Percentiles rank a stretch among this genome's conserved stretches.
These are phyloP conservation scores for Drosophila robusta DNA, from an alignment of 2,888 invertebrate genomes.

Conservation along the genomic window DNA sequence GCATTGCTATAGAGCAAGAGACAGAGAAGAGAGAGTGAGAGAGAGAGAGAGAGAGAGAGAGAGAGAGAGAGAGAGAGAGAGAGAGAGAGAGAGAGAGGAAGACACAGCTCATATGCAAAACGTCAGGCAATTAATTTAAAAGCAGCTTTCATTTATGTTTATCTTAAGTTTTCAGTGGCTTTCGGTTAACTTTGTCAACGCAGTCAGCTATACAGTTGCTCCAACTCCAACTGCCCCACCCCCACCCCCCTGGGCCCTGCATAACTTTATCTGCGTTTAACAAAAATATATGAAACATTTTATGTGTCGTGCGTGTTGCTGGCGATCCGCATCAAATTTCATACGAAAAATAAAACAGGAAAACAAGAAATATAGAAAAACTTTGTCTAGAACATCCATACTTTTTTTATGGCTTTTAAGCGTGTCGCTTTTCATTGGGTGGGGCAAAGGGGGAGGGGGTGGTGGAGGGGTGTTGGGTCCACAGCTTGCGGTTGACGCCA, in stretches of 20 bases:
- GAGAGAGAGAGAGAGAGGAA: neutral
- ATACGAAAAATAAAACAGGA: constrained; percentile 2
- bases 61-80: neutral
- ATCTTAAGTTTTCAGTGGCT: constrained; percentile 53
- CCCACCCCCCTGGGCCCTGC: neutral
- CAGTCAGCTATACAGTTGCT: constrained; percentile 1
- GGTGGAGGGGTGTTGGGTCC: constrained; percentile 16
- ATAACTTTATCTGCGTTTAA: constrained; percentile 28
- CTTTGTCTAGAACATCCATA: constrained; percentile 55
- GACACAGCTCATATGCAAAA: constrained; percentile 21
- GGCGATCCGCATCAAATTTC: constrained; percentile 35
- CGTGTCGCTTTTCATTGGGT: constrained; percentile 48
- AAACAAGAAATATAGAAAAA: constrained; percentile 36
- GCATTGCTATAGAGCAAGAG: neutral
- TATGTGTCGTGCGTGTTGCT: constrained; percentile 46
- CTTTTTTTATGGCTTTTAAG: constrained; percentile 73
- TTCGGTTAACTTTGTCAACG: constrained; percentile 40
- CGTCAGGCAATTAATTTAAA: constrained; percentile 65
- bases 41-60: too few relatives aligned
- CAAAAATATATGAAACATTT: constrained; percentile 28
- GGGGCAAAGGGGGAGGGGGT: neutral
- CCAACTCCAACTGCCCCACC: neutral
- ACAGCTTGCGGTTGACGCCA: constrained; percentile 56
- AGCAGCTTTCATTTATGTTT: constrained; percentile 58
- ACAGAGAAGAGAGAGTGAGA: too few relatives aligned